Percentiles rank a stretch among this genome's conserved stretches.
Evolutionary conservation across 2,113 vertebrate genomes (phyloP).

Genomic region (Elachura formosa): DNA sequence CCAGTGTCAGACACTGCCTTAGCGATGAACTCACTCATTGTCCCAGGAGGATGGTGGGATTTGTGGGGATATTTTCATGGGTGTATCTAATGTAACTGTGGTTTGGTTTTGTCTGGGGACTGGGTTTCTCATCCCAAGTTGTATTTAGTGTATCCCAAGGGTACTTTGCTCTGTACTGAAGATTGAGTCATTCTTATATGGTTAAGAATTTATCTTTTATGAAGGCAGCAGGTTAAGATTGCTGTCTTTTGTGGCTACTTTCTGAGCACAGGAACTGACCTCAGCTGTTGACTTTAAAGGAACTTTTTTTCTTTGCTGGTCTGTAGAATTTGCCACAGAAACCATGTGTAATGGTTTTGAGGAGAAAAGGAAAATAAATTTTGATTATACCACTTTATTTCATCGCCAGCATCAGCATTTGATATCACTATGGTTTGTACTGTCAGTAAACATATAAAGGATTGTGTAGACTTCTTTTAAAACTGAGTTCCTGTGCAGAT

Average conservation of each 20-base stretch:
- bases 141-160: background rate
- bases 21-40: background rate
- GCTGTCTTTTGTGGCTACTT: background rate
- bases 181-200: background rate
- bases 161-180: background rate
- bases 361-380: background rate
- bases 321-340: background rate
- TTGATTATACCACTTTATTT: background rate
- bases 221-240: background rate
- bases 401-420: background rate
- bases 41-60: background rate
- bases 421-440: background rate
- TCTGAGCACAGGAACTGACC: background rate
- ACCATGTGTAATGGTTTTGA: background rate
- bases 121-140: background rate
- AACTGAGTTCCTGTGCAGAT: background rate
- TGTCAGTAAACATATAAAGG: background rate
- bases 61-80: background rate
- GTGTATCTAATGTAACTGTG: background rate
- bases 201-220: background rate
- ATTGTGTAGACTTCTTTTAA: background rate
- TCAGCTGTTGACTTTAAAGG: background rate
- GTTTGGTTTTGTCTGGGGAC: background rate
- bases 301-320: background rate
- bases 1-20: background rate